Evolutionary conservation across 2,113 vertebrate species (phyloP), one percentile per base, ranked within the genome.

Genomic region (Anolis carolinensis): DNA sequence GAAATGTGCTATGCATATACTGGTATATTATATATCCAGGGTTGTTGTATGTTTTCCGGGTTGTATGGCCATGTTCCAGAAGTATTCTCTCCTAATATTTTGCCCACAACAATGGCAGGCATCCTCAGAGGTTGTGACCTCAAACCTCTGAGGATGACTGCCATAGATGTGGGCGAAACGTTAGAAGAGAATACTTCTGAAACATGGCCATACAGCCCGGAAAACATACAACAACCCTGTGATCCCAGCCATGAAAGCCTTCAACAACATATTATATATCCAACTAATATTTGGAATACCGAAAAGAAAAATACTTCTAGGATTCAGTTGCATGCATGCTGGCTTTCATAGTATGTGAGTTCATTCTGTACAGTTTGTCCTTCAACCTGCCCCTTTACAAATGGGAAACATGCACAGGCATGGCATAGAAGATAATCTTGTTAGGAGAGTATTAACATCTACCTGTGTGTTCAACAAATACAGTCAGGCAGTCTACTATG

Each of bases 391-490:
- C 0, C 27, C 27, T 86, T 70, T 72, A 11, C 52, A 32, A 71
- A 44, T 21, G 34, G 13, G 32, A 80, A 72, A 72, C 52, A n/a
- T 32, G 20, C 7, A 32, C 23, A 80, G 88, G n/a, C 67, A 72
- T 0, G 0, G 55, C 48, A 27, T 63, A 39, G 62, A 80, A 87
- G 36, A 78, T 18, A 68, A 86, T 91, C 74, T 82, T 1, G 2
- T 77, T 52, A 48, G 23, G 4, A 30, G 23, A 91, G 62, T 11
- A 52, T 63, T 86, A 77, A 81, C 7, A 79, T 90, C 74, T 36
- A 90, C 82, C 71, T 79, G 75, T 63, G 67, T 68, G 21, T 68
- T 73, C 50, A 70, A 88, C 0, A 79, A 1, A 7, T 0, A 62
- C 21, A 48, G 21, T 55, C 88, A 84, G 59, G 52, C 0, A 0